Conservation (phyloP, 92 coral and sea anemone genomes). For the Zoanthus sansibaricus region DNA sequence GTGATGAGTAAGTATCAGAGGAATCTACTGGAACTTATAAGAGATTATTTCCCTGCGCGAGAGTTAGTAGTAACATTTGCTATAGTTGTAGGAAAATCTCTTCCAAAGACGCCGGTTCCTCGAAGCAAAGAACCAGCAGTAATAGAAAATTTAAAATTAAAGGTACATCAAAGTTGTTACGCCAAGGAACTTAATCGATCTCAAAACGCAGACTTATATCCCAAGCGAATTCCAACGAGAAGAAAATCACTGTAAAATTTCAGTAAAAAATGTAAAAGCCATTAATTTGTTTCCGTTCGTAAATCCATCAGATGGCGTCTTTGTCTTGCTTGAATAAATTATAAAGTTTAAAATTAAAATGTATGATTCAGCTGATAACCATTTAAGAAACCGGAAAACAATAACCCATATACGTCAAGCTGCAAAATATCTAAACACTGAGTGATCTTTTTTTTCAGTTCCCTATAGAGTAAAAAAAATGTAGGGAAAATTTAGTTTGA, state of each 20-base stretch:
- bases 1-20: slow-evolving; percentile 89
- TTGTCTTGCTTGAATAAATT: slow-evolving; percentile 25
- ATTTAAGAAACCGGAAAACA: slow-evolving; percentile 4
- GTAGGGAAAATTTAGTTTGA: too few species aligned
- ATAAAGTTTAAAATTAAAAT: neutral
- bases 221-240: slow-evolving; percentile 11
- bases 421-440: neutral
- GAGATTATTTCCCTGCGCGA: slow-evolving; percentile 84
- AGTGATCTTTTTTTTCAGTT: neutral
- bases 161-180: slow-evolving; percentile 67
- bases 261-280: neutral
- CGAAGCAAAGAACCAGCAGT: slow-evolving; percentile 92
- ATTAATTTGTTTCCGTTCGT: slow-evolving; percentile 5
- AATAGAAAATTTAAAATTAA: slow-evolving; percentile 77
- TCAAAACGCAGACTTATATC: slow-evolving; percentile 51
- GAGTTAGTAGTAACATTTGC: slow-evolving; percentile 93
- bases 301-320: neutral
- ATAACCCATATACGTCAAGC: neutral
- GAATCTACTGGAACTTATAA: slow-evolving; percentile 67
- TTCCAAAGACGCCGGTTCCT: slow-evolving; percentile 90
- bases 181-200: slow-evolving; percentile 76
- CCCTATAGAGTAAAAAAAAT: neutral
- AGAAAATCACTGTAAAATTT: slow-evolving; percentile 31
- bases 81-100: slow-evolving; percentile 84
- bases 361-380: neutral